These are phyloP conservation scores for Galerucella pusilla DNA, from an alignment of 2,888 invertebrate species.

Conservation along the genomic window DNA sequence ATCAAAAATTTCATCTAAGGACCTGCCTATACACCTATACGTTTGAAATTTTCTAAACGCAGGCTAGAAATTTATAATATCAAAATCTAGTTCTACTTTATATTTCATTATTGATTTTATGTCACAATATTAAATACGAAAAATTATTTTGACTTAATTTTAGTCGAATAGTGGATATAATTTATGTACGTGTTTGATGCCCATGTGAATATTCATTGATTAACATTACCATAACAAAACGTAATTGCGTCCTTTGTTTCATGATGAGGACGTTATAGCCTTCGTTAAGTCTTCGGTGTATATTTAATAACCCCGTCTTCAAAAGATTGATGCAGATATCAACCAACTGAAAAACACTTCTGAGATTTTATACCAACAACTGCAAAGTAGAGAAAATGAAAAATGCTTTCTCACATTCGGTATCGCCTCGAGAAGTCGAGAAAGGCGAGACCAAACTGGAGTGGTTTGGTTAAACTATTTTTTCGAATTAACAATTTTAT, in stretches of 20 bases:
- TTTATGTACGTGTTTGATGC: not conserved
- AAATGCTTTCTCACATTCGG: no score
- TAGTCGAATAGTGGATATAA: not conserved
- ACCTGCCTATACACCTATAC: no score
- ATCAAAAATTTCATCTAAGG: no score
- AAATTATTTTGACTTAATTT: not conserved
- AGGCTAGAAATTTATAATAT: no score
- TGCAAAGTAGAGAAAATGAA: no score
- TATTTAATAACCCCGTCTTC: not conserved
- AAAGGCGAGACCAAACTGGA: no score
- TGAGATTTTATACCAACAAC: no score
- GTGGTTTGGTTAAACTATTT: no score
- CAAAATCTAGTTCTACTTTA: not conserved
- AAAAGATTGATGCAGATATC: not conserved
- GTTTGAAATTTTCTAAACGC: no score
- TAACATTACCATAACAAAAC: slow-evolving; percentile 4
- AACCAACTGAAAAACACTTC: not conserved
- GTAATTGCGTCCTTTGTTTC: not conserved
- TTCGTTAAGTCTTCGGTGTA: not conserved
- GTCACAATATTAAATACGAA: not conserved
- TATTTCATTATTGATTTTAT: not conserved
- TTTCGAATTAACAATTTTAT: no score
- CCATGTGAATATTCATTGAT: slow-evolving; percentile 5
- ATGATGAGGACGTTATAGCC: not conserved
- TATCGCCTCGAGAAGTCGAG: no score